Percentiles rank a stretch among this genome's conserved stretches.
Conservation (phyloP, 2,113 vertebrate species). For the Corvus moneduloides region DNA sequence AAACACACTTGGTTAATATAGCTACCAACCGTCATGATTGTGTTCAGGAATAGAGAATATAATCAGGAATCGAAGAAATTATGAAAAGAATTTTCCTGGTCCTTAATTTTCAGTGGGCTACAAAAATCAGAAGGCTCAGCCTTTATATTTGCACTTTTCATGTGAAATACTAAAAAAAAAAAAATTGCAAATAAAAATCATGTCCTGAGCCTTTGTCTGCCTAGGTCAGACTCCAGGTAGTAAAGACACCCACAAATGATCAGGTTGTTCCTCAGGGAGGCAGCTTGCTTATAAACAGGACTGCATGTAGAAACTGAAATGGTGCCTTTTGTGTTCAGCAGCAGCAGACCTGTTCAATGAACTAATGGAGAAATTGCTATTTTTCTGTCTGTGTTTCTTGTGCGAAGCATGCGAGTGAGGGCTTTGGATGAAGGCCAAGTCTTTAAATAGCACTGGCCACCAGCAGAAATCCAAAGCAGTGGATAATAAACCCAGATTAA, state of each 20-base stretch:
- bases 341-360: background rate
- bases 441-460: background rate
- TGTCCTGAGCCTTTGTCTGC: background rate
- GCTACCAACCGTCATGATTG: rapidly evolving
- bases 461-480: background rate
- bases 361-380: background rate
- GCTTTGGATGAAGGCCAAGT: background rate
- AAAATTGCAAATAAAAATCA: background rate
- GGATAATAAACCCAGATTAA: background rate
- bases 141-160: background rate
- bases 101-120: background rate
- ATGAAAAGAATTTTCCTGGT: background rate
- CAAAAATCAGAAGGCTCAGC: background rate
- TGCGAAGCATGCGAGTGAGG: background rate
- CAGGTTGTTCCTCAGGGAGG: background rate
- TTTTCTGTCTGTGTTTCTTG: background rate
- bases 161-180: background rate
- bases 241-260: background rate
- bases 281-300: background rate
- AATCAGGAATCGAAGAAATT: background rate
- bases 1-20: background rate
- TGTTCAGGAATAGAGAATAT: background rate
- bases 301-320: background rate
- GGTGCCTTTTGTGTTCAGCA: background rate
- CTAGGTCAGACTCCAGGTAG: background rate